Evolutionary conservation across 2,113 vertebrate species (phyloP), one percentile per base, ranked within the genome.

Genomic region (Bubo scandiacus): DNA sequence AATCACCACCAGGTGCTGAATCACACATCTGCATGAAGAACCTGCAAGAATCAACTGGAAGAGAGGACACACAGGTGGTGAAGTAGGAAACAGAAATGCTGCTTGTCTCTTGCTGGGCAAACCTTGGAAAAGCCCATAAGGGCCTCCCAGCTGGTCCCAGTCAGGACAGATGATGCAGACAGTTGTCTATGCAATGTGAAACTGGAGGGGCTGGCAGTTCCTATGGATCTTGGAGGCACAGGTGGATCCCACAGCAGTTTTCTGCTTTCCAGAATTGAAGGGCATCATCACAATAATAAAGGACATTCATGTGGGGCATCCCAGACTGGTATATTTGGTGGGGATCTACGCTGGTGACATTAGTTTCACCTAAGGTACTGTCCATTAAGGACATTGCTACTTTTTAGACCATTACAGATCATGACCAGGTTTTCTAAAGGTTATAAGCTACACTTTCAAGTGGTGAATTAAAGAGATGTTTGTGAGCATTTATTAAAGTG

Each of bases 1-100:
- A 83, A 71, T 70, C 88, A 91, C 59, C 59, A 78, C 51, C 72
- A 66, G 86, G 52, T 90, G 94, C 81, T 97, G 85, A 95, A 81
- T 93, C 70, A 93, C 78, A 49, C 40, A 70, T 45, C 62, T 77
- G 66, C 89, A 86, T 27, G 43, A 91, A 90, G 84, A 96, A 93
- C 52, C n/a, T 82, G 49, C 78, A 61, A 90, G 78, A 94, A 82
- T 19, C 61, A 72, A 21, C 40, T 75, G 57, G 51, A 94, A 74
- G 32, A 74, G 15, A 74, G 27, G 57, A 63, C 43, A 47, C 0
- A 2, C 32, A 55, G 52, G 23, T 70, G 20, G 10, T 73, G 22
- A 29, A 79, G 43, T 17, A 80, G 43, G 58, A 85, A 94, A 61
- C 30, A 52, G 71, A 93, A 85, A 73, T 68, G 9, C 40, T 72